Base-by-base conservation (phyloP, 2,888 invertebrate genomes). In the Lasius fuliginosus region DNA sequence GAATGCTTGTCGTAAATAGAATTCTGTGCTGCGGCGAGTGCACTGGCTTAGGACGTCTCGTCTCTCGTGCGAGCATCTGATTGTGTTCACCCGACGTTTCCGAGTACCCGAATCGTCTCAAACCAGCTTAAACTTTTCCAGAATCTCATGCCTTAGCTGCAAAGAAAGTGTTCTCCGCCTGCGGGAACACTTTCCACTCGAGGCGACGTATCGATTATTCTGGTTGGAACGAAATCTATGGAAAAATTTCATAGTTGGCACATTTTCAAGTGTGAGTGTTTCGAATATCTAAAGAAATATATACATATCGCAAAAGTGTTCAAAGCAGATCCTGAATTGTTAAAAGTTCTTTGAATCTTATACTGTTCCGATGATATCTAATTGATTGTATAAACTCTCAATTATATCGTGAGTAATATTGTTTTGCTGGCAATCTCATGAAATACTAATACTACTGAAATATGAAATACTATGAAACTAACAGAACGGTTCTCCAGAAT, bases 1-100 rank as follows among this genome's bases (percentile, higher is more conserved):
- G 60, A 60, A 23, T 33, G 23, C 58, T 46, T 60, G 58, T 58
- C 69, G 79, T 74, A 81, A 73, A 81, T 81, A 74, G 79, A 46
- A 81, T 60, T 81, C 74, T 23, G 68, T 56, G 42, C 30, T 30
- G 68, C 56, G 56, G 56, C n/a, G 56, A 68, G 60, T 36, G 42
- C 12, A 42, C 56, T 42, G 69, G 77, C 69, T 69, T 69, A 77
- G 56, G 46, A 46, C 27, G 36, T 11, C 56, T 42, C 40, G n/a
- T 33, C 77, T n/a, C 53, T 18, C 6, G n/a, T 8, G 53, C 46
- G 74, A 60, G 18, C 23, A 15, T 60, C 46, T 42, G 77, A 71
- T 69, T 77, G 73, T 77, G 77, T 73, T 79, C 9, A n/a, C 27
- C 27, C 53, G 56, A 9, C 11, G 23, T 40, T 56, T 67, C 58